Conservation (phyloP, 2,888 invertebrate species). For the Pheosia gnoma region DNA sequence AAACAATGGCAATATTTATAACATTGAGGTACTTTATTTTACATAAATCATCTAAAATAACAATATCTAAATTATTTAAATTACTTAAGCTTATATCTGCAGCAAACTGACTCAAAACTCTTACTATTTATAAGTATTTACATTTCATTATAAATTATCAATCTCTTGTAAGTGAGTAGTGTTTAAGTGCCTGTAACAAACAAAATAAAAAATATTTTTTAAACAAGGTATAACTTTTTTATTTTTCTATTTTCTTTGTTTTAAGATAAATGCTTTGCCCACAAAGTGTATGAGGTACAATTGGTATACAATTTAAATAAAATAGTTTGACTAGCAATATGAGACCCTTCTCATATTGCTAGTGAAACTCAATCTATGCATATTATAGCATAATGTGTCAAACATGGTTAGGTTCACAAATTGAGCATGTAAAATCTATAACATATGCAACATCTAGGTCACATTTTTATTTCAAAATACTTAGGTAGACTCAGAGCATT, state of each 20-base stretch:
- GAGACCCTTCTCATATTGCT: no score
- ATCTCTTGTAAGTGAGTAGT: slow-evolving; percentile 13
- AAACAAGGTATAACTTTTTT: neutral
- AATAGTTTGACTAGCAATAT: no score
- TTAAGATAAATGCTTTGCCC: neutral
- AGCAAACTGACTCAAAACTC: slow-evolving; percentile 9
- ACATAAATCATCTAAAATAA: slow-evolving; percentile 2
- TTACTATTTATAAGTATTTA: slow-evolving; percentile 19
- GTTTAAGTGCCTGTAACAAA: slow-evolving; percentile 14
- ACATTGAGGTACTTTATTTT: neutral
- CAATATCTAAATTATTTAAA: neutral
- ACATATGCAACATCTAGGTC: no score
- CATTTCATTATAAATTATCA: slow-evolving; percentile 2
- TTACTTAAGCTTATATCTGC: slow-evolving; percentile 3
- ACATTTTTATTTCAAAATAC: no score
- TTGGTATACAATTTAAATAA: no score
- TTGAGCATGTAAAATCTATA: no score
- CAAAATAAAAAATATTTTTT: no score
- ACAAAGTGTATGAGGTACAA: no score
- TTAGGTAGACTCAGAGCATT: no score
- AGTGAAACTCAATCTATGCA: no score
- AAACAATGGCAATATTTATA: neutral
- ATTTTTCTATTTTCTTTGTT: neutral
- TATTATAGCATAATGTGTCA: no score
- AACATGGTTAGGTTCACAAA: no score